These are phyloP conservation scores for Drosophila virilis DNA, from an alignment of 1,140 invertebrate genomes.

Conservation along the genomic window DNA sequence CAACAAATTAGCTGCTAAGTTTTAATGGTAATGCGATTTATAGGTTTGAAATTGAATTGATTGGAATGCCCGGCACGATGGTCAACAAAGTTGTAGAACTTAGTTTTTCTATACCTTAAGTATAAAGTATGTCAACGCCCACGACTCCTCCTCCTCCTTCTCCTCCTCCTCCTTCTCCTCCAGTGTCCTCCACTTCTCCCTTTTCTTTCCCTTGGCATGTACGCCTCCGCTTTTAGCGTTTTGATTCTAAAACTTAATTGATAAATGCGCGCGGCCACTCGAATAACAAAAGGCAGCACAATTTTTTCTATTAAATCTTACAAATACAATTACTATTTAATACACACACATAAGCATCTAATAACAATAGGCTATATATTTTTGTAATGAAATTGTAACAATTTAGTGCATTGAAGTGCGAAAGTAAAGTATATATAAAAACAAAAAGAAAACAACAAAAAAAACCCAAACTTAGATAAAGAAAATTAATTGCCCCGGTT, in stretches of 20 bases:
- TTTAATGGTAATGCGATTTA: slow-evolving; percentile 37
- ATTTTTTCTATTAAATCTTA: slow-evolving; percentile 59
- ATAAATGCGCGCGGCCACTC: slow-evolving; percentile 53
- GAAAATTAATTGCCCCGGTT: neutral
- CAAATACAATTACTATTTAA: slow-evolving; percentile 51
- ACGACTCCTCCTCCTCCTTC: neutral
- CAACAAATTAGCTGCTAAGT: slow-evolving; percentile 44
- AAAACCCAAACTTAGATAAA: slow-evolving; percentile 9
- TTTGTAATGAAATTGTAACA: slow-evolving; percentile 78
- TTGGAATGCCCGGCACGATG: slow-evolving; percentile 46
- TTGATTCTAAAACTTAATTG: slow-evolving; percentile 21
- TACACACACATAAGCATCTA: slow-evolving; percentile 34
- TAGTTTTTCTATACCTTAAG: slow-evolving; percentile 31
- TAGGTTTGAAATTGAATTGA: slow-evolving; percentile 45
- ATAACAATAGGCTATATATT: slow-evolving; percentile 74
- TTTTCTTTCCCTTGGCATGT: neutral
- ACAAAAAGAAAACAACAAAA: slow-evolving; percentile 17
- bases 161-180: neutral
- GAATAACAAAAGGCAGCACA: slow-evolving; percentile 68
- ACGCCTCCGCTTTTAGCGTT: slow-evolving; percentile 9
- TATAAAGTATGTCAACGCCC: slow-evolving; percentile 19
- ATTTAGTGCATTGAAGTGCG: slow-evolving; percentile 71
- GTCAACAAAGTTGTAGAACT: slow-evolving; percentile 34
- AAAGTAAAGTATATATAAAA: slow-evolving; percentile 63
- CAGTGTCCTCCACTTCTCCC: neutral